Base-by-base conservation (phyloP, 1,140 invertebrate species). In the Augochlora pura region DNA sequence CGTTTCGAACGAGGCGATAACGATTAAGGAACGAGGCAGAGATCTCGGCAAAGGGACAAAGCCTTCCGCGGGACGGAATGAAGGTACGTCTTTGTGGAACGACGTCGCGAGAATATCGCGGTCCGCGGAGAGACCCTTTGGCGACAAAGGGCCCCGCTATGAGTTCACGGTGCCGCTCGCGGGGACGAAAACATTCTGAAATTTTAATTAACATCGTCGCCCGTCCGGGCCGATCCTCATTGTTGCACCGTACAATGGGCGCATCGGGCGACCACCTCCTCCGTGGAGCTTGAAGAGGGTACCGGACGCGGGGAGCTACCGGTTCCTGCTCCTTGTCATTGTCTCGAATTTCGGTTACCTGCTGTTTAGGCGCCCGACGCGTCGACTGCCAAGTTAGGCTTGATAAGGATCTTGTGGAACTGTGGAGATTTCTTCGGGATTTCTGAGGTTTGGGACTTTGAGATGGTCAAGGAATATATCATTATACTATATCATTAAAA, bases 201-300 rank as follows among this genome's bases (percentile, higher is more conserved):
- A 84, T 80, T 84, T 75, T 80, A 83, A 84, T 84, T 75, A 80
- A 83, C 72, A 71, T 54, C 60, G 32, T 38, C 38, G 18, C 21
- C 39, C 63, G 62, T n/a, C 59, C 60, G 67, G 69, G 49, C 21
- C 52, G 63, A 60, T 57, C 27, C 64, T 79, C 81, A 74, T 83
- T 79, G 82, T 79, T 83, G 1, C 14, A n/a, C 27, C 16, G 18
- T 27, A 74, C 77, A 62, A 65, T 25, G 25, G 23, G n/a, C 21
- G 49, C 68, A 71, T 77, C 76, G 46, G 12, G 42, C 10, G 21
- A 27, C 23, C 66, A 39, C 10, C 16, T 21, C 49, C 8, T 57
- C 54, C 54, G 16, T 18, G 49, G 49, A 52, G 6, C 49, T 52
- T n/a, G 54, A 27, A 39, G 27, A 64, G n/a, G 39, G 21, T 12